phyloP scores from a whole-genome alignment of 37 sponge, comb jelly and placozoan species.

The Spongilla lacustris region DNA sequence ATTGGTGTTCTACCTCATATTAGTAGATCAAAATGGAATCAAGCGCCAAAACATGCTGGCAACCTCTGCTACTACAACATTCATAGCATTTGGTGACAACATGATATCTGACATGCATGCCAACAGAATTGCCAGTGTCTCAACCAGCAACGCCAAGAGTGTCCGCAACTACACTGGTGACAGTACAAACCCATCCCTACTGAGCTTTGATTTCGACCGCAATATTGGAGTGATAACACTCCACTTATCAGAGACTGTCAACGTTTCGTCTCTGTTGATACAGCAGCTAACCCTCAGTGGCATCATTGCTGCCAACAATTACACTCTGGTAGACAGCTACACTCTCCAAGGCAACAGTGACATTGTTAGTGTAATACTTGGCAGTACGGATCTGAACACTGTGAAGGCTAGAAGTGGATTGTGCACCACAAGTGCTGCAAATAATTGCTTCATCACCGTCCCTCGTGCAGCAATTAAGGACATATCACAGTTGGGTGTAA shows the following conservation, averaged over 20 bases:
- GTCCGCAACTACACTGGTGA: conserved; percentile 51
- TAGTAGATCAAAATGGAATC: conserved; percentile 60
- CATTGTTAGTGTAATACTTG: conserved; percentile 40
- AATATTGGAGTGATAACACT: conserved; percentile 56
- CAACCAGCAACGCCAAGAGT: conserved; percentile 34
- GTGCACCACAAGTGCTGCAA: conserved; percentile 38
- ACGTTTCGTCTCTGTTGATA: conserved; percentile 64
- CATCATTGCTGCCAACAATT: not conserved
- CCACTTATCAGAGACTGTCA: conserved; percentile 74
- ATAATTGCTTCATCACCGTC: conserved; percentile 70
- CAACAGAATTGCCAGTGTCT: conserved; percentile 65
- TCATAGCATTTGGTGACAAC: conserved; percentile 68
- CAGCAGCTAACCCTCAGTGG: conserved; percentile 48
- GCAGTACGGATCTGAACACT: conserved; percentile 68
- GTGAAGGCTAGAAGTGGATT: conserved; percentile 65
- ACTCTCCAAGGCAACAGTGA: conserved; percentile 38
- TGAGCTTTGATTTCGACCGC: conserved; percentile 58
- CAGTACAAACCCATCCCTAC: conserved; percentile 36
- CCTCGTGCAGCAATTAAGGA: conserved; percentile 55
- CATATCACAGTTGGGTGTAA: conserved; percentile 60
- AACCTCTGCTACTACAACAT: conserved; percentile 54
- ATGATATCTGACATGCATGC: conserved; percentile 82
- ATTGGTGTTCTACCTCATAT: conserved; percentile 48
- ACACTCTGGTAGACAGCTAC: conserved; percentile 39
- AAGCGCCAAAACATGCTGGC: conserved; percentile 63